Base-by-base conservation (phyloP, 1,140 invertebrate species). In the Cherax destructor region DNA sequence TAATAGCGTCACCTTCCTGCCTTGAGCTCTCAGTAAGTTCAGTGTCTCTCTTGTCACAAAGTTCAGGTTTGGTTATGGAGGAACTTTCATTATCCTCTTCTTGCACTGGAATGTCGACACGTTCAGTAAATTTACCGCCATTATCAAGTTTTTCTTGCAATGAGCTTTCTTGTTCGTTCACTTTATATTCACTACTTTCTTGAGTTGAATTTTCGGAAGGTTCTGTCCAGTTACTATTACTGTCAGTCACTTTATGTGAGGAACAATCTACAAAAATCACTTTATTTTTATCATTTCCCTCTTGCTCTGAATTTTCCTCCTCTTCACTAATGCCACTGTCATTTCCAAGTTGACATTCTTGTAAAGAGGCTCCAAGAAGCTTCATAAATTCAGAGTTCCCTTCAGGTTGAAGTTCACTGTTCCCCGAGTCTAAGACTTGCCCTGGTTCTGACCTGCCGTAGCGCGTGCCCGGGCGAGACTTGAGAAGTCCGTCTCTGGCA, bases 401-500 rank as follows among this genome's bases (percentile, higher is more conserved):
- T 1, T n/a, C n/a, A 30, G n/a, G 11, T 7, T 18, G 72, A 30
- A 30, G 72, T 13, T 52, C 65, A 13, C 7, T 10, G 59, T 18
- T 65, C 5, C 5, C 11, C 13, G 13, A 18, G 11, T 21, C 16
- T 16, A 16, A 10, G 9, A 59, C 9, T 16, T 59, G 1, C 6
- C 6, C 69, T 9, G 74, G 41, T 18, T 88, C 79, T 3, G 49
- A 5, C 50, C 87, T 65, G 3, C 87, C 87, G 41, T 89, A 83
- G 47, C 79, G 79, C 10, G 87, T 89, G 0, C 61, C 80, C 3
- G 87, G 87, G 11, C 87, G 78, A 6, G 87, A 89, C 72, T 49
- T 89, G 18, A 89, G 80, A 6, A 89, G 79, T 52, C 87, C 87
- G 41, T 89, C 87, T 61, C 80, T 59, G 49, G 87, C 87, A 49